phyloP scores from a whole-genome alignment of 2,888 invertebrate species.

The Minunthozetes semirufus region DNA sequence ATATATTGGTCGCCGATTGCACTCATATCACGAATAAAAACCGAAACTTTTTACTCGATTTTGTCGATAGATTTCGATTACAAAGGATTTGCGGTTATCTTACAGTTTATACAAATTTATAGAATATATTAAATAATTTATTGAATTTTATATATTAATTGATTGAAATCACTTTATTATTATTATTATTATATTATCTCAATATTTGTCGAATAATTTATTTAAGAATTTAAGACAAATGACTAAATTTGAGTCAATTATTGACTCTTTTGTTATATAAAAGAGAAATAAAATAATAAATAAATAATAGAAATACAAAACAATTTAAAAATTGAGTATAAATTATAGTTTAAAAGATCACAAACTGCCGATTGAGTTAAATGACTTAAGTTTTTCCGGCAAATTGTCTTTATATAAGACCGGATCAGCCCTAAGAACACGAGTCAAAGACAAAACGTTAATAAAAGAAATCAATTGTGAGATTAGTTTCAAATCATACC shows the following conservation, averaged over 20 bases:
- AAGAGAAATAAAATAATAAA: background rate
- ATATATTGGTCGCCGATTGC: slow-evolving; percentile 50
- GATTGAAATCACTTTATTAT: too few species aligned
- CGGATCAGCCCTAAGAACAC: slow-evolving; percentile 76
- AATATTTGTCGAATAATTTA: too few species aligned
- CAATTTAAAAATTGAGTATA: background rate
- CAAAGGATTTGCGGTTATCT: slow-evolving; percentile 48
- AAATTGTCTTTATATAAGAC: slow-evolving; percentile 79
- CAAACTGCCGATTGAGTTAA: slow-evolving; percentile 74
- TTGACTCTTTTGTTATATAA: too few species aligned
- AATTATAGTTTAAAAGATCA: background rate
- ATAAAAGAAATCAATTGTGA: background rate
- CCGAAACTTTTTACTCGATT: slow-evolving; percentile 48
- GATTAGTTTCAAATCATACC: slow-evolving; percentile 4
- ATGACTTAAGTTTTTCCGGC: slow-evolving; percentile 75
- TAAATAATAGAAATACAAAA: slow-evolving; percentile 9
- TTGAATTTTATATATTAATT: background rate
- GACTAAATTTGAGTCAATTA: too few species aligned
- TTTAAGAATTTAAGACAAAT: too few species aligned
- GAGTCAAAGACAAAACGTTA: background rate
- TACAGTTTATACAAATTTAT: slow-evolving; percentile 16
- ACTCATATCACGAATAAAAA: slow-evolving; percentile 46
- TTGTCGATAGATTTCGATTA: slow-evolving; percentile 49
- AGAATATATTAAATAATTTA: background rate
- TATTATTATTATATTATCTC: too few species aligned